Conservation (phyloP, 2,888 invertebrate genomes). For the Uloborus plumipes region DNA sequence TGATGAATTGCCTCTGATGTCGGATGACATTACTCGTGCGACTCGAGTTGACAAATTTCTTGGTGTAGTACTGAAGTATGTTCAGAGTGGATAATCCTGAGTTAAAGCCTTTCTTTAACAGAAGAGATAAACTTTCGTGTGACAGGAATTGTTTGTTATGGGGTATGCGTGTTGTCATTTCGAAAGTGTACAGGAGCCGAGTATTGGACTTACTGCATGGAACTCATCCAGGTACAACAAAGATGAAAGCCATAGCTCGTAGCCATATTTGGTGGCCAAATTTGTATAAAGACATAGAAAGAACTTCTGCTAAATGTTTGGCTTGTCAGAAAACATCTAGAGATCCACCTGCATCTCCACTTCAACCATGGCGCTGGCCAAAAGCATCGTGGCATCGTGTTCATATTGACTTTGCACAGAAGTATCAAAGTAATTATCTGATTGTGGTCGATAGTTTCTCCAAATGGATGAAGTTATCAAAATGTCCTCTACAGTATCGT, state of each 20-base stretch:
- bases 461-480: too few relatives aligned
- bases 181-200: not conserved
- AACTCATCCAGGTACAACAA: not conserved
- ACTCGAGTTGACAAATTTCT: not conserved
- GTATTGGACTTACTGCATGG: not conserved
- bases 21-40: not conserved
- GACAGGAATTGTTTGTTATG: constrained; percentile 9
- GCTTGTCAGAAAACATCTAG: too few relatives aligned
- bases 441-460: not conserved
- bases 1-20: not conserved
- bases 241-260: constrained; percentile 12
- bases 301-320: not conserved
- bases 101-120: constrained; percentile 7
- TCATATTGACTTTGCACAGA: constrained; percentile 2
- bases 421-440: constrained; percentile 3
- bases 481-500: not conserved
- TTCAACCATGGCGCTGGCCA: constrained; percentile 9
- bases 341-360: not conserved
- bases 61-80: not conserved
- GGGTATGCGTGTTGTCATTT: constrained; percentile 11
- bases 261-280: constrained; percentile 20
- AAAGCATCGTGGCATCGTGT: constrained; percentile 1
- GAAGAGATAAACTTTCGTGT: constrained; percentile 12
- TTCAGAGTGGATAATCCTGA: not conserved
- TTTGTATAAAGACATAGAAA: not conserved